Base-by-base conservation (phyloP, 2,888 invertebrate genomes). In the Macrophya alboannulata region DNA sequence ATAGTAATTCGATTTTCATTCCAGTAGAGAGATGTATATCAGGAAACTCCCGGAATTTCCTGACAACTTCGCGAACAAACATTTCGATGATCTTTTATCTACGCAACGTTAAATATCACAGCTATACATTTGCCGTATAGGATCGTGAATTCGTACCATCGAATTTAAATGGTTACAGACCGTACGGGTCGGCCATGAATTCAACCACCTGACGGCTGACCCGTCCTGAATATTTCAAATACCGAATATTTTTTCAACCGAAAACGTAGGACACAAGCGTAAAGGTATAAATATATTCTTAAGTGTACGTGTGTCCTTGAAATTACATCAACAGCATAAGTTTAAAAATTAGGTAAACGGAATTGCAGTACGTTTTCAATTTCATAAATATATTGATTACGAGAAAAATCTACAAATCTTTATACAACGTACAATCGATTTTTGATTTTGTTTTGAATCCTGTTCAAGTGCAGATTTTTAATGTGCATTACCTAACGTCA, bases 141-240 rank as follows among this genome's bases (percentile, higher is more conserved):
- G 43, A 72, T 72, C 72, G 6, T 72, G 43, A 72, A 72, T 72
- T 72, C 43, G 21, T 59, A 43, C 40, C 21, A 8, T n/a, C n/a
- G 10, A 21, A 43, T 72, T 9, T 43, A 10, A 43, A 31, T 72
- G 6, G 45, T 72, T 43, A 72, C 40, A n/a, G 43, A 21, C 45
- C 43, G 43, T 10, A 40, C 9, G n/a, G 45, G 40, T 21, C 40
- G 10, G 21, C 43, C 72, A 45, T 72, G 43, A 72, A 72, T 43
- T 21, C n/a, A 4, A 21, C n/a, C 1, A 6, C 10, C 45, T 72
- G 21, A 4, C 6, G 21, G 43, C 43, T 37, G 40, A 17, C 45
- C 31, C 10, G 31, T 51, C 17, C 48, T 76, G 31, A 77, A 77
- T 77, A 77, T 77, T 77, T 77, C 6, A 55, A 37, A 3, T 15